These are phyloP conservation scores for Glossosoma conforme DNA, from an alignment of 1,140 invertebrate genomes.

Conservation along the genomic window DNA sequence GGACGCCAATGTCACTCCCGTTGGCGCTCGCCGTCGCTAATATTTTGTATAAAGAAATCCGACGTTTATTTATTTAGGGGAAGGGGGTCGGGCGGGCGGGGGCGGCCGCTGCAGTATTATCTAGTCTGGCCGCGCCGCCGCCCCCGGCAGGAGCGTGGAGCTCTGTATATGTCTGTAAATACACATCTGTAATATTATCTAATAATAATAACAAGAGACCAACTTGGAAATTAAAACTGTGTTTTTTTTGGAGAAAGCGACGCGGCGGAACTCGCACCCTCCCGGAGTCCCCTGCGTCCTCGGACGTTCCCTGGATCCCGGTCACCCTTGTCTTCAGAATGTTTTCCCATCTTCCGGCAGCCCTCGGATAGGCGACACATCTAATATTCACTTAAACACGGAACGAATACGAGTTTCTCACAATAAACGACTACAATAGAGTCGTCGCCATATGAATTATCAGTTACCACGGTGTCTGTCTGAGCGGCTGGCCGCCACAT, in stretches of 20 bases:
- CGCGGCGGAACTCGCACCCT: not conserved
- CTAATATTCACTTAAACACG: too few species aligned
- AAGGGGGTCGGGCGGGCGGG: slow-evolving; percentile 6
- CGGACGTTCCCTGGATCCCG: not conserved
- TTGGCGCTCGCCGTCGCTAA: too few species aligned
- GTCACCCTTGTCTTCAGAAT: slow-evolving; percentile 6
- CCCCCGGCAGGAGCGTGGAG: slow-evolving; percentile 12
- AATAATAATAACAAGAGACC: slow-evolving; percentile 28
- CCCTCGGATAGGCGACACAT: too few species aligned
- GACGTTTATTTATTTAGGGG: slow-evolving; percentile 31
- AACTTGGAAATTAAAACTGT: slow-evolving; percentile 22
- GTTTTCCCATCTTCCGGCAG: too few species aligned
- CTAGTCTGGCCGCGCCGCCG: slow-evolving; percentile 46
- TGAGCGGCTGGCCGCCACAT: too few species aligned
- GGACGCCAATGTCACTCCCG: slow-evolving; percentile 23
- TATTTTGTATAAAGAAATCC: slow-evolving; percentile 28
- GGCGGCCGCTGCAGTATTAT: slow-evolving; percentile 50
- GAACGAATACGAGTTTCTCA: too few species aligned
- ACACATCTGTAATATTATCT: slow-evolving; percentile 26
- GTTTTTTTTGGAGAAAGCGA: slow-evolving; percentile 11
- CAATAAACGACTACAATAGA: too few species aligned
- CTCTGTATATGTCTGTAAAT: slow-evolving; percentile 24
- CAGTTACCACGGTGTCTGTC: too few species aligned
- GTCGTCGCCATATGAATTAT: too few species aligned
- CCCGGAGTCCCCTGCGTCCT: not conserved